phyloP scores from a whole-genome alignment of 2,113 vertebrate species.

The Oenanthe melanoleuca region DNA sequence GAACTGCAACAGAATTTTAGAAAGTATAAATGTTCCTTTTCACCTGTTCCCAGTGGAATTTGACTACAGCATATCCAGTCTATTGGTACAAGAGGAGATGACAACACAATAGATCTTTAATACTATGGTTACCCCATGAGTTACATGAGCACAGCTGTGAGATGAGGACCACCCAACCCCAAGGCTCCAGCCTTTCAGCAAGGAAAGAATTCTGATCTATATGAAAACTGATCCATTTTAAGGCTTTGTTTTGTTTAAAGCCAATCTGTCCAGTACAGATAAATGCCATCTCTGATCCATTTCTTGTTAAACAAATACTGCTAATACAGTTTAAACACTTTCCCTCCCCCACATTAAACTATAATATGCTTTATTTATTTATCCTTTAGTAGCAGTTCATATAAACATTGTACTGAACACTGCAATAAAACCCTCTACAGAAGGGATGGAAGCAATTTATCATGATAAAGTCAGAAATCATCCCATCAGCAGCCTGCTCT shows the following conservation, averaged over 20 bases:
- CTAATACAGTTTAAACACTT: constrained; percentile 5
- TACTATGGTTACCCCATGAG: neutral
- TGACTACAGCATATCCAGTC: neutral
- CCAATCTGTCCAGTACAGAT: neutral
- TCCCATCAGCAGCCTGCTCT: neutral
- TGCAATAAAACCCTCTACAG: neutral
- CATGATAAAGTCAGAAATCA: constrained; percentile 3
- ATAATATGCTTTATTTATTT: neutral
- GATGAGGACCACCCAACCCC: neutral
- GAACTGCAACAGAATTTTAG: neutral
- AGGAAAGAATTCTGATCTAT: neutral
- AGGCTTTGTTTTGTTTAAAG: constrained; percentile 16
- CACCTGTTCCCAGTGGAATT: fast-evolving
- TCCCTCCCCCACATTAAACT: neutral
- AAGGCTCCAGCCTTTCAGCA: neutral
- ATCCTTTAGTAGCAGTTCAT: neutral
- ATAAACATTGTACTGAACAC: neutral
- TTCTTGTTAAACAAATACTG: constrained; percentile 20
- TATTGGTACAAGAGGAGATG: neutral
- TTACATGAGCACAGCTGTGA: neutral
- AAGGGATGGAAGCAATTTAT: neutral
- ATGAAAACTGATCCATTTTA: neutral
- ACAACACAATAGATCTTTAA: neutral
- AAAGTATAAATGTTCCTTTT: neutral
- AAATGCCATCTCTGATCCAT: constrained; percentile 1